These are phyloP conservation scores for Bufo gargarizans DNA, from an alignment of 2,113 vertebrate genomes.

Conservation along the genomic window DNA sequence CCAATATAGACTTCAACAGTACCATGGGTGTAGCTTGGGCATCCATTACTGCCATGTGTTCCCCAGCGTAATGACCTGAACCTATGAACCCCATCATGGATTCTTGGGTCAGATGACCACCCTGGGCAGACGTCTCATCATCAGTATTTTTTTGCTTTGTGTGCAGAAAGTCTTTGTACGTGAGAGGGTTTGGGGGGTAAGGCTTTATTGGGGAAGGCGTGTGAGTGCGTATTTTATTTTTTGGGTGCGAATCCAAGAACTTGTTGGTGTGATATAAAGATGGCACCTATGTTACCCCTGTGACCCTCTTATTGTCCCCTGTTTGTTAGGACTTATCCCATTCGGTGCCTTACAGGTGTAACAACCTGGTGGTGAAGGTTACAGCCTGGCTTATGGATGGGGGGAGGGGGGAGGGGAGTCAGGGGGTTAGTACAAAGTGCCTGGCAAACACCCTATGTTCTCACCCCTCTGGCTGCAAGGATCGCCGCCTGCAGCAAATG, in stretches of 20 bases:
- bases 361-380: background rate
- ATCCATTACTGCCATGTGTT: background rate
- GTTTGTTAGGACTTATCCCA: background rate
- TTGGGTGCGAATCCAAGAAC: slow-evolving; percentile 20
- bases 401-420: background rate
- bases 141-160: background rate
- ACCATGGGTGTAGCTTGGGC: background rate
- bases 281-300: slow-evolving; percentile 18
- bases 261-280: background rate
- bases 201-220: slow-evolving; percentile 23
- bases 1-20: background rate
- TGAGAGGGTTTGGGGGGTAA: slow-evolving; percentile 35
- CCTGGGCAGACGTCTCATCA: background rate
- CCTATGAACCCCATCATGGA: background rate
- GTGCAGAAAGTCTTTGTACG: slow-evolving; percentile 34
- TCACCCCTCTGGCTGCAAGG: background rate
- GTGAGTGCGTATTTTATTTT: slow-evolving; percentile 15
- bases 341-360: slow-evolving; percentile 1
- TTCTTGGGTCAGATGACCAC: background rate
- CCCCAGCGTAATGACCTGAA: background rate
- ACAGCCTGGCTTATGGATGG: background rate
- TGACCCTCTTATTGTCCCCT: background rate
- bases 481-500: background rate
- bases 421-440: slow-evolving; percentile 1
- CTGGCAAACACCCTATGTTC: background rate